A percentile compares a stretch with the other conserved stretches of the same genome.
These are phyloP conservation scores for Drosophila buzzatii DNA, from an alignment of 2,888 invertebrate species.

Conservation along the genomic window DNA sequence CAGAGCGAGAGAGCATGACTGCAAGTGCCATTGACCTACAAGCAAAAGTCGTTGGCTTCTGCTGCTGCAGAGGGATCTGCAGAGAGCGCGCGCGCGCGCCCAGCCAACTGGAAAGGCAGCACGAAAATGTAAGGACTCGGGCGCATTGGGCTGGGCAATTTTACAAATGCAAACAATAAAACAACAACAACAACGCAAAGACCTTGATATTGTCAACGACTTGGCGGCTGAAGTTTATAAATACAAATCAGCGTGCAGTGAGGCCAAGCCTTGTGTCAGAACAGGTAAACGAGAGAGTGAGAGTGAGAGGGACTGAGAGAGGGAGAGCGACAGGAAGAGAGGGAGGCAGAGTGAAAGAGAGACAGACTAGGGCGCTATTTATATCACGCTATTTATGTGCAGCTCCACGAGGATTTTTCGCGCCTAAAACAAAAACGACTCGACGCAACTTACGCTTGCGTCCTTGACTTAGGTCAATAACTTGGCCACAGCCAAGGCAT, in stretches of 20 bases:
- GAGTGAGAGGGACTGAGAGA: background rate
- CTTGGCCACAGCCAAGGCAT: constrained; percentile 42
- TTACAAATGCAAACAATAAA: constrained; percentile 30
- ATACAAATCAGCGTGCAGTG: constrained; percentile 45
- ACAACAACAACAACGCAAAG: constrained; percentile 47
- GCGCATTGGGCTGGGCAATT: constrained; percentile 30
- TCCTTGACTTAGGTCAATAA: constrained; percentile 85
- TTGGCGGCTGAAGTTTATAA: constrained; percentile 50
- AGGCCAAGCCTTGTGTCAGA: background rate
- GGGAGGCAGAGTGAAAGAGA: background rate
- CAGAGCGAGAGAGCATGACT: constrained; percentile 14
- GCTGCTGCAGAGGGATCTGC: constrained; percentile 8
- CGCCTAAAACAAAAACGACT: constrained; percentile 33
- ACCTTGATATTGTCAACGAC: constrained; percentile 78
- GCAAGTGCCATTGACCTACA: constrained; percentile 74
- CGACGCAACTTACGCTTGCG: constrained; percentile 33
- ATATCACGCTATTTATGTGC: constrained; percentile 46
- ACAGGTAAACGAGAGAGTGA: background rate
- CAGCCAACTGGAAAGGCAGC: constrained; percentile 9
- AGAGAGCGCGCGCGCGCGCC: background rate
- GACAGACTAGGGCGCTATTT: constrained; percentile 53
- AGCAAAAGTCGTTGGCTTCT: constrained; percentile 72
- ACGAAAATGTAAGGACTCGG: constrained; percentile 27
- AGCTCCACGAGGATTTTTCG: constrained; percentile 46
- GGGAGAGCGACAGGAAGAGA: background rate